Evolutionary conservation across 2,888 invertebrate species (phyloP).

Genomic region (Cerastis leucographa): DNA sequence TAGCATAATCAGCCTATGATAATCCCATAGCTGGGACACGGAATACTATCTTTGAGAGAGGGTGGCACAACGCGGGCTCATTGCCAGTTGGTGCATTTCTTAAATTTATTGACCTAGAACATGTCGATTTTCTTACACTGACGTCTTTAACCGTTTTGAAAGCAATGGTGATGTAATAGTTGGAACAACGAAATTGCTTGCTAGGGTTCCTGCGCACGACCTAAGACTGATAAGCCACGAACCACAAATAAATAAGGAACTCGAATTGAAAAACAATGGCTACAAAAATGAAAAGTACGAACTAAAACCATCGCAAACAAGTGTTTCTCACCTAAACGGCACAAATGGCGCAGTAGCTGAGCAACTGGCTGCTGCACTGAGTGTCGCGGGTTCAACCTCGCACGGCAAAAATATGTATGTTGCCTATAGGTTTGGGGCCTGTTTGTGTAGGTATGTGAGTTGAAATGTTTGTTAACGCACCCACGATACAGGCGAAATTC

Average conservation of each 20-base stretch:
- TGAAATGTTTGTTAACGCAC: no score
- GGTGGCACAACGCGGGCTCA: not conserved
- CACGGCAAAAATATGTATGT: no score
- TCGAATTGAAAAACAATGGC: no score
- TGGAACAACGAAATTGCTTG: not conserved
- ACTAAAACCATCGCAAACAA: not conserved
- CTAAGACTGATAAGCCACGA: no score
- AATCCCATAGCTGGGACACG: not conserved
- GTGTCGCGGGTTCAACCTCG: no score
- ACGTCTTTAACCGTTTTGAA: not conserved
- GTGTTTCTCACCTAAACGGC: not conserved
- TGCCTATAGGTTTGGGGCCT: no score
- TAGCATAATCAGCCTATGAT: not conserved
- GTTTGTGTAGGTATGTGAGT: no score
- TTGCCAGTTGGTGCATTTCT: not conserved
- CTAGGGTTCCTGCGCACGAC: not conserved
- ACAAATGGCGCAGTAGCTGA: no score
- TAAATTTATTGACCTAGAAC: not conserved
- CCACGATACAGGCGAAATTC: no score
- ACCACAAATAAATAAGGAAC: no score
- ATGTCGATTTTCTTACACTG: not conserved
- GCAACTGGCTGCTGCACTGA: no score
- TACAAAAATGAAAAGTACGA: not conserved
- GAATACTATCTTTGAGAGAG: no score
- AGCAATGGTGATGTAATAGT: not conserved